These are phyloP conservation scores for Squalus acanthias DNA, from an alignment of 2,797 vertebrate species.

Conservation along the genomic window DNA sequence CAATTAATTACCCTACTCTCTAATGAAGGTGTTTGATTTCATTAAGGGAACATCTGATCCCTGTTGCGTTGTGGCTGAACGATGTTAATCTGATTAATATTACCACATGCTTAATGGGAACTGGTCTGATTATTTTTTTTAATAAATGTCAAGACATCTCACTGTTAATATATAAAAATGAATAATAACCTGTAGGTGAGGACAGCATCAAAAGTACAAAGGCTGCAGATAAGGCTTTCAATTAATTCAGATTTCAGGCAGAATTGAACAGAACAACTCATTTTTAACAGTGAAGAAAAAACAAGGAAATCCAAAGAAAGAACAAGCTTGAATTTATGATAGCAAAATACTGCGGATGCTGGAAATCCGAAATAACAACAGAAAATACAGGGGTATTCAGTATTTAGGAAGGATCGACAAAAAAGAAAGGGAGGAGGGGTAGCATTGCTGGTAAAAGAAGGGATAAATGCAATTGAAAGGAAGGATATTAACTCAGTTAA, in stretches of 20 bases:
- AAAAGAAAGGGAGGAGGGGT: too few species aligned
- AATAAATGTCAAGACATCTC: neutral
- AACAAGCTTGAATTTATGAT: neutral
- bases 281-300: neutral
- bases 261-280: neutral
- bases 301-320: neutral
- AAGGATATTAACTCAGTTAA: too few species aligned
- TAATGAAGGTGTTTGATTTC: constrained; percentile 22
- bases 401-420: too few species aligned
- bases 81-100: neutral
- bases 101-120: neutral
- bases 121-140: neutral
- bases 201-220: neutral
- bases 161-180: neutral
- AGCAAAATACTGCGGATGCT: too few species aligned
- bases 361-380: too few species aligned
- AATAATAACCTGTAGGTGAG: neutral
- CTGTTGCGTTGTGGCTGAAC: neutral
- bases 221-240: neutral
- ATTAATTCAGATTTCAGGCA: neutral
- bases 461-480: too few species aligned
- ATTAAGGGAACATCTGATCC: neutral
- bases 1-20: constrained; percentile 10
- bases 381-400: too few species aligned
- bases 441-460: too few species aligned